Evolutionary conservation across 2,797 vertebrate genomes (phyloP), one percentile per base, ranked within the genome.

Genomic region (Crenuchus spilurus): DNA sequence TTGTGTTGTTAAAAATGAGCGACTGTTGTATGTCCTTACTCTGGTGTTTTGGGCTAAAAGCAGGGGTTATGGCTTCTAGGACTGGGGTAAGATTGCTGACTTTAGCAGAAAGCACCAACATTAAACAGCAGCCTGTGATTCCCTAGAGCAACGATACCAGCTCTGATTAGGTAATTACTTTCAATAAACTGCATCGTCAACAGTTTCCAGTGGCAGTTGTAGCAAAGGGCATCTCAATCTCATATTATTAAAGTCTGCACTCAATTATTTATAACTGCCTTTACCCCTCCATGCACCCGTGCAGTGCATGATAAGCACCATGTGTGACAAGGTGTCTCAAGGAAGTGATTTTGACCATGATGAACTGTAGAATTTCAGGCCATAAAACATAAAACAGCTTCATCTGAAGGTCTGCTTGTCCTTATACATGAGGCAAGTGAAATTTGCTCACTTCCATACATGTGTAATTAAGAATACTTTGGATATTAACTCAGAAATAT

Each of bases 81-180:
- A 61, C 54, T 79, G 22, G 51, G 52, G 62, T 42, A 64, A 61
- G 48, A 67, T 26, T 28, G 80, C 77, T 79, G 77, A 82, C 71
- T 48, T 64, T 52, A 74, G 52, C 31, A 3, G 66, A 78, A 78
- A 70, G 30, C 2, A 44, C 46, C 4, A 35, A 49, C 13, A 16
- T 57, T 71, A 71, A 76, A 57, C 11, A 16, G 48, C 6, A 42
- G 39, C 60, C 74, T 35, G 13, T 55, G 65, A 60, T 20, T 62
- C 65, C 73, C 70, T 20, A 73, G 61, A 71, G 76, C 16, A 74
- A 44, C 33, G 20, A 11, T 35, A 41, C 54, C 55, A 39, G 11
- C 60, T 68, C 57, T 60, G 75, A 79, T 76, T 76, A 64, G 58
- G 55, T 71, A 64, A 74, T 76, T 76, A 58, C n/a, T 68, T 76